Evolutionary conservation across 2,797 vertebrate genomes (phyloP).

Genomic region (Notamacropus eugenii): DNA sequence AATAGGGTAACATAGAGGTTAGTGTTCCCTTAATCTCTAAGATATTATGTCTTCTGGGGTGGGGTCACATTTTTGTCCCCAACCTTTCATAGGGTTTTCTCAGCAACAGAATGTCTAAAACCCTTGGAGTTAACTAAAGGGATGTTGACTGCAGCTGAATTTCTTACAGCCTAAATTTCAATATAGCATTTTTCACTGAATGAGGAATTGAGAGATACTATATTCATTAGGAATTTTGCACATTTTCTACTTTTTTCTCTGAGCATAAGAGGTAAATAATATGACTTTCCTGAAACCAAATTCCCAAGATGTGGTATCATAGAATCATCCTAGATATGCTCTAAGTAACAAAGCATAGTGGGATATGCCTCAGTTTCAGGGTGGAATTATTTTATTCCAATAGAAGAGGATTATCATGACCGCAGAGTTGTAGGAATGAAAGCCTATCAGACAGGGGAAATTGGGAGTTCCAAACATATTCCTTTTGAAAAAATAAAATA

Average conservation of each 20-base stretch:
- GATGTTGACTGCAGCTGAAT: background rate
- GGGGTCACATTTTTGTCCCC: background rate
- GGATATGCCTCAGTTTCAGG: background rate
- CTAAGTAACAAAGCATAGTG: background rate
- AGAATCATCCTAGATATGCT: background rate
- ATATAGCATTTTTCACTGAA: background rate
- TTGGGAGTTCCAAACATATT: background rate
- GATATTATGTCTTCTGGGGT: background rate
- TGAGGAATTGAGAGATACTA: background rate
- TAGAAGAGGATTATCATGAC: background rate
- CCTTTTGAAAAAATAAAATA: background rate
- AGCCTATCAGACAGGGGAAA: background rate
- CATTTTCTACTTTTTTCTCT: background rate
- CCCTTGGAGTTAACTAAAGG: background rate
- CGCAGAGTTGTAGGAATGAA: background rate
- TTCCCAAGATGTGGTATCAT: background rate
- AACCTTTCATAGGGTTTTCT: background rate
- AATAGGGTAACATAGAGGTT: background rate
- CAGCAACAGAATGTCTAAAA: background rate
- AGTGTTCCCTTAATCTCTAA: background rate
- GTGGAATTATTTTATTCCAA: background rate
- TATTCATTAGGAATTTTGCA: background rate
- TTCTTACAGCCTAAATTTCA: background rate
- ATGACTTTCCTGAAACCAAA: background rate
- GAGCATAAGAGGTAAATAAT: background rate